These are phyloP conservation scores for Piaya cayana DNA, from an alignment of 2,113 vertebrate genomes.

Conservation along the genomic window DNA sequence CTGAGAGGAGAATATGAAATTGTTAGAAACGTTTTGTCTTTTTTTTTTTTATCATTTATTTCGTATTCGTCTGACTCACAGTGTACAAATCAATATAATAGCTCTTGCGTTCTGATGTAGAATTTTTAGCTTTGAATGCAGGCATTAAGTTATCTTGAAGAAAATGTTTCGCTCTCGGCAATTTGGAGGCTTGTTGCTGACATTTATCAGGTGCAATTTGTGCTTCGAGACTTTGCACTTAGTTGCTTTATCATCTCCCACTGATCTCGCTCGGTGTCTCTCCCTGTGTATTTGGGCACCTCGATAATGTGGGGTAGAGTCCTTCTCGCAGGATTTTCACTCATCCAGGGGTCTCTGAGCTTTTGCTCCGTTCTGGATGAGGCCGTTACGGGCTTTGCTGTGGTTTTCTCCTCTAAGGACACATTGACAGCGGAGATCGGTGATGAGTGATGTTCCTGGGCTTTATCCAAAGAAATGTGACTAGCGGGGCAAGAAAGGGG, in stretches of 20 bases:
- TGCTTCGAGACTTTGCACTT: not conserved
- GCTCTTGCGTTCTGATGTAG: not conserved
- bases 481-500: too few relatives aligned
- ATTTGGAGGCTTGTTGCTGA: not conserved
- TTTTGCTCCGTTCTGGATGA: not conserved
- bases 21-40: not conserved
- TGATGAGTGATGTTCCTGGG: too few relatives aligned
- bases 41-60: not conserved
- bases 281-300: not conserved
- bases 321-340: not conserved
- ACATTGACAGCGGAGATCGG: not conserved
- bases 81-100: not conserved
- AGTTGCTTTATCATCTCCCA: not conserved
- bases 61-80: not conserved
- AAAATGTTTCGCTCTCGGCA: not conserved
- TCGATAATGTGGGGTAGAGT: fast-evolving
- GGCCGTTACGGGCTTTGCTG: not conserved
- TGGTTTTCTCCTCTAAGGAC: not conserved
- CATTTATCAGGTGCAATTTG: not conserved
- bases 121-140: not conserved
- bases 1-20: not conserved
- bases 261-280: not conserved
- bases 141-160: not conserved
- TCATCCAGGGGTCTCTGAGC: not conserved
- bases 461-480: too few relatives aligned